Percentiles rank a stretch among this genome's conserved stretches.
phyloP scores from a whole-genome alignment of 1,140 invertebrate genomes.

The Dendroctonus valens region DNA sequence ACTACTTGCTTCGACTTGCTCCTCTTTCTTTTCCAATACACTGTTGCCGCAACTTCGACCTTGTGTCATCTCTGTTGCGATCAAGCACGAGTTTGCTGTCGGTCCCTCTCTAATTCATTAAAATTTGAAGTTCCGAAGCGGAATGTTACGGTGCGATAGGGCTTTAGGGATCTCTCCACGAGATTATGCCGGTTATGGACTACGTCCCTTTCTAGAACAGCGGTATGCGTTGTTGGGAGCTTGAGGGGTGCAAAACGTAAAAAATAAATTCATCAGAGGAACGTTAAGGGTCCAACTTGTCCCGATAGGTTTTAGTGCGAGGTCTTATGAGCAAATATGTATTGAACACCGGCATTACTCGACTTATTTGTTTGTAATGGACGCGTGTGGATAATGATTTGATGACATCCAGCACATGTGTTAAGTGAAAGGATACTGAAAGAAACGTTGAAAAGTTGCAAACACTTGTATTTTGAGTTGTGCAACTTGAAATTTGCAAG shows the following conservation, averaged over 20 bases:
- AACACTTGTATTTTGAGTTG: no score
- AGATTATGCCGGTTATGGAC: slow-evolving; percentile 31
- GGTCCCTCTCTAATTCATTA: slow-evolving; percentile 29
- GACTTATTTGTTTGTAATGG: no score
- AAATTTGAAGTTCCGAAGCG: slow-evolving; percentile 23
- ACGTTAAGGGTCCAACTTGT: slow-evolving; percentile 19
- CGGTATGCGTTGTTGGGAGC: slow-evolving; percentile 30
- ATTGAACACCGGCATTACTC: no score
- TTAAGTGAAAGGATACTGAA: no score
- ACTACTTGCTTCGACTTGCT: slow-evolving; percentile 30
- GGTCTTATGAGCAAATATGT: background rate
- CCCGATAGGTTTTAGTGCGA: slow-evolving; percentile 17
- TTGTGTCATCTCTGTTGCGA: no score
- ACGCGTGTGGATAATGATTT: no score
- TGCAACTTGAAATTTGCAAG: no score
- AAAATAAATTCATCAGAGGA: slow-evolving; percentile 33
- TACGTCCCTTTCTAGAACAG: slow-evolving; percentile 30
- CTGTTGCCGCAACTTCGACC: slow-evolving; percentile 19
- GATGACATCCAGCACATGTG: no score
- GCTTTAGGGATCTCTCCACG: slow-evolving; percentile 32
- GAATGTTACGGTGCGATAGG: slow-evolving; percentile 33
- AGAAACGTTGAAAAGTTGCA: no score
- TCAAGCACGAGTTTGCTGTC: background rate
- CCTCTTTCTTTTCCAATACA: slow-evolving; percentile 25
- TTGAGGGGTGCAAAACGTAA: slow-evolving; percentile 33